Base-by-base conservation (phyloP, 1,140 invertebrate species). In the Tetranychus urticae region DNA sequence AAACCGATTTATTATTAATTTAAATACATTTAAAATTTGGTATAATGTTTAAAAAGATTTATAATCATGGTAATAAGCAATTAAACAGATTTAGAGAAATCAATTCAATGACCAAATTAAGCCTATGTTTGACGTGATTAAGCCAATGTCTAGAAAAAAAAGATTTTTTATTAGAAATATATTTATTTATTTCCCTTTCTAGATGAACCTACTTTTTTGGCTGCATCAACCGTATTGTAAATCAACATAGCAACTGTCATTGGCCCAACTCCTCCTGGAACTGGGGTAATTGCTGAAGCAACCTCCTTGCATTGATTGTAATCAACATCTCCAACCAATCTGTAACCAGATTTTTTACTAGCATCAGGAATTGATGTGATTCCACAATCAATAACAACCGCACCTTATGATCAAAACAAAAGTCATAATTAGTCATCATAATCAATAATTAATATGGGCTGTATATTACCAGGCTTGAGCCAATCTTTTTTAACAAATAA, bases 371-470 rank as follows among this genome's bases (percentile, higher is more conserved):
- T 83, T 4, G 84, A 79, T 74, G 94, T 97, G 60, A 98, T 99
- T 48, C 96, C 96, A 77, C 94, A 99, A 72, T 99, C 96, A 66
- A 99, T 97, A n/a, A 99, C 93, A 37, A 98, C 83, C 55, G 93
- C 92, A 31, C 93, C 92, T 56, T 10, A 33, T 48, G n/a, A 3
- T 34, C 8, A 14, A 10, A 52, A 31, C 0, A 59, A 34, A 54
- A 58, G 13, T 14, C 10, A 62, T 39, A 23, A 56, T 37, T 3
- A 33, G 7, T 2, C 8, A 0, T 1, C n/a, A 52, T 52, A n/a
- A 37, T 36, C 13, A 12, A 56, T 6, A 35, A 6, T 42, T 46
- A 33, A n/a, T 14, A 31, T 10, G 31, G 36, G 23, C 14, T 37
- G 45, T 55, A n/a, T 36, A 42, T 56, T 45, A 56, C 61, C 60